A percentile compares a stretch with the other conserved stretches of the same genome.
Conservation (phyloP, 2,888 invertebrate genomes). For the Ceriagrion tenellum region DNA sequence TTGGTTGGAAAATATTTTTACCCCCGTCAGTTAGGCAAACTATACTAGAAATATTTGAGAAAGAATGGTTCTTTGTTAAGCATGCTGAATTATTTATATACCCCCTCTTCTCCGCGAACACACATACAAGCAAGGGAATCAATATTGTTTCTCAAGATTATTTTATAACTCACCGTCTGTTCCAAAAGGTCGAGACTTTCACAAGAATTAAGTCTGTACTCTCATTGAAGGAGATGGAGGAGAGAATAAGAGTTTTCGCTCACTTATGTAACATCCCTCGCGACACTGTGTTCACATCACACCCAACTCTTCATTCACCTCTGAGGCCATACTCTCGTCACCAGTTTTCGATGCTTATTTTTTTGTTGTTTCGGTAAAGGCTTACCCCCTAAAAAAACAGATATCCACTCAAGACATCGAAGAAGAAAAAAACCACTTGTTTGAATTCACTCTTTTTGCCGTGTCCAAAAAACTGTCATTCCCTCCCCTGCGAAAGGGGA, state of each 20-base stretch:
- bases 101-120: background rate
- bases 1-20: too few species aligned
- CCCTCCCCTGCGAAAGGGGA: background rate
- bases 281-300: background rate
- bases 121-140: background rate
- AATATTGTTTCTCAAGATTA: background rate
- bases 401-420: background rate
- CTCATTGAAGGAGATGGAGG: background rate
- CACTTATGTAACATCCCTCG: background rate
- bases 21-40: too few species aligned
- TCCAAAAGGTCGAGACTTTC: background rate
- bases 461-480: background rate
- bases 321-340: background rate
- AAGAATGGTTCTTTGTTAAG: background rate
- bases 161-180: background rate
- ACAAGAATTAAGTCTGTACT: background rate
- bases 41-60: background rate
- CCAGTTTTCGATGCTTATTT: background rate
- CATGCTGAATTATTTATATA: background rate
- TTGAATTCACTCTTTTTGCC: constrained; percentile 12
- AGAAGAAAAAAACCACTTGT: background rate
- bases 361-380: background rate
- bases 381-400: background rate
- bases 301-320: background rate
- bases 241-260: background rate